These are phyloP conservation scores for Hestina assimilis DNA, from an alignment of 1,140 invertebrate species.

Conservation along the genomic window DNA sequence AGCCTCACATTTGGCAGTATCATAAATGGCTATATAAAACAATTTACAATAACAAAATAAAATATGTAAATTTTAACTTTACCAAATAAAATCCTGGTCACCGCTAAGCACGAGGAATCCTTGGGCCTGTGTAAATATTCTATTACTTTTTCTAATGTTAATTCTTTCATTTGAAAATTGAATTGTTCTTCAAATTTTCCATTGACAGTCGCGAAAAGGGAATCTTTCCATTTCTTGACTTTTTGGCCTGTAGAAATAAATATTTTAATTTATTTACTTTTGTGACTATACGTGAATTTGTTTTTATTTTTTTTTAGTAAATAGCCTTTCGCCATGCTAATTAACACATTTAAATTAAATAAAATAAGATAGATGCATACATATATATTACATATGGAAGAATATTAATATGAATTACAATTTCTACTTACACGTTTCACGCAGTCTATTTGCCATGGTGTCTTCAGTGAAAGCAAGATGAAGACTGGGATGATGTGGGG, in stretches of 20 bases:
- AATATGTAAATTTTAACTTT: constrained; percentile 58
- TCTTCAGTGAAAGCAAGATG: constrained; percentile 7
- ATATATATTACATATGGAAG: too few species aligned
- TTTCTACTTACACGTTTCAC: constrained; percentile 9
- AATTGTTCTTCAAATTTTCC: constrained; percentile 53
- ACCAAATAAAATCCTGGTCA: constrained; percentile 89
- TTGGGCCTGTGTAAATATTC: constrained; percentile 82
- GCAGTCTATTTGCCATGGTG: constrained; percentile 2
- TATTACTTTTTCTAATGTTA: constrained; percentile 70
- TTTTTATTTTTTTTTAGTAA: too few species aligned
- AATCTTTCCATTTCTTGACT: constrained; percentile 21
- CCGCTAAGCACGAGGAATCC: constrained; percentile 87
- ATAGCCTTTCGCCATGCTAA: too few species aligned
- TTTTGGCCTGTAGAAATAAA: constrained; percentile 1
- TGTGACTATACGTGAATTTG: too few species aligned
- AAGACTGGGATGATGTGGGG: constrained; percentile 18
- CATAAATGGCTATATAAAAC: too few species aligned
- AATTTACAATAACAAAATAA: too few species aligned
- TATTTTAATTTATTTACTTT: too few species aligned
- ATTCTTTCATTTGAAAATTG: constrained; percentile 44
- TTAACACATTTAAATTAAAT: too few species aligned
- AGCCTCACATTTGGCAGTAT: too few species aligned
- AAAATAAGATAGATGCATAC: too few species aligned
- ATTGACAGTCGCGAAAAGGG: constrained; percentile 18
- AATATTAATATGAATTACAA: too few species aligned